Evolutionary conservation across 2,797 vertebrate genomes (phyloP).

Genomic region (Eidolon dupreanum): DNA sequence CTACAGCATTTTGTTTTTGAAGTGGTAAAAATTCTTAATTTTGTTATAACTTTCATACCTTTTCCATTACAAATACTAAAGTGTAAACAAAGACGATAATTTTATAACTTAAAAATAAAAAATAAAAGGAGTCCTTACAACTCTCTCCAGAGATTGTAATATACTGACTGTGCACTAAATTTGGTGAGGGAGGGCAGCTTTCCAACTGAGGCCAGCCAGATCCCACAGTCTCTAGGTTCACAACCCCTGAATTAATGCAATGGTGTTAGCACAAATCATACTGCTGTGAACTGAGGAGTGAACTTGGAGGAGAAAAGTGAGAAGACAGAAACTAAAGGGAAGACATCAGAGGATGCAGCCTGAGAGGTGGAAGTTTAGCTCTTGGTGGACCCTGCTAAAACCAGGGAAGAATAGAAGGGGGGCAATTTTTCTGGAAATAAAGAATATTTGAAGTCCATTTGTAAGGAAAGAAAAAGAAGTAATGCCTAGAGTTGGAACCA

Average conservation of each 20-base stretch:
- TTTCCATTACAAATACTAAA: background rate
- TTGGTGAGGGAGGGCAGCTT: background rate
- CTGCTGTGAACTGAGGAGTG: background rate
- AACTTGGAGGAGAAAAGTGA: background rate
- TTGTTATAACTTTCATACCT: background rate
- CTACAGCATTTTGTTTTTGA: background rate
- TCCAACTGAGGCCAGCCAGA: background rate
- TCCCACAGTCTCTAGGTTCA: background rate
- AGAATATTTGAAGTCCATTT: background rate
- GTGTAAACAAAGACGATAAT: background rate
- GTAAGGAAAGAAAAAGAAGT: background rate
- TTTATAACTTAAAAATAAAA: background rate
- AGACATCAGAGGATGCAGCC: background rate
- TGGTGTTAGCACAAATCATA: background rate
- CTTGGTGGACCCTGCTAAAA: background rate
- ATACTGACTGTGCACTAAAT: background rate
- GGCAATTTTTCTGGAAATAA: background rate
- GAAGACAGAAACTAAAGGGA: background rate
- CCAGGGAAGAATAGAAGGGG: background rate
- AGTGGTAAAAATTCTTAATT: background rate
- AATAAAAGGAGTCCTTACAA: background rate
- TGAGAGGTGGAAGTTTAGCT: background rate
- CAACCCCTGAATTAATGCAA: background rate
- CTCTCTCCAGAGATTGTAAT: background rate
- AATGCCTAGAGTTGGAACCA: constrained; percentile 7